These are phyloP conservation scores for Paralichthys olivaceus DNA, from an alignment of 2,113 vertebrate species.

Conservation along the genomic window DNA sequence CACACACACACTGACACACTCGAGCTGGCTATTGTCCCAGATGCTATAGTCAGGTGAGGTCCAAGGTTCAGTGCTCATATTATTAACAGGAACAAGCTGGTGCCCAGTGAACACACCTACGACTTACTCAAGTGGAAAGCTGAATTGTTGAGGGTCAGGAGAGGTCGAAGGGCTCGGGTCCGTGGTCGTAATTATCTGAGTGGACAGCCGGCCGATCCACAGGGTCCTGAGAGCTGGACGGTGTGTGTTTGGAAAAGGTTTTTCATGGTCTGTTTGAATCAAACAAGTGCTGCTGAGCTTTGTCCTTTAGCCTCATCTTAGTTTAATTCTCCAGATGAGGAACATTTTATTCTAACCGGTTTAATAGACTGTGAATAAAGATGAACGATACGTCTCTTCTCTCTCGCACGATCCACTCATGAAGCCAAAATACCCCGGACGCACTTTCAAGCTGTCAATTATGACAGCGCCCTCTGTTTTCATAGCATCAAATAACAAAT, in stretches of 20 bases:
- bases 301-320: neutral
- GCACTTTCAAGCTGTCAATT: too few relatives aligned
- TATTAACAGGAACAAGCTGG: constrained; percentile 90
- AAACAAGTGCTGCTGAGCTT: neutral
- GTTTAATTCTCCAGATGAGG: neutral
- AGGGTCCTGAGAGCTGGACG: constrained; percentile 7
- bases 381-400: too few relatives aligned
- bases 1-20: constrained; percentile 42
- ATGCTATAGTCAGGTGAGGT: constrained; percentile 88
- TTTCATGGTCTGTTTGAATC: neutral
- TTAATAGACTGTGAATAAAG: too few relatives aligned
- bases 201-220: constrained; percentile 38
- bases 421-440: too few relatives aligned
- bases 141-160: constrained; percentile 75
- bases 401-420: too few relatives aligned
- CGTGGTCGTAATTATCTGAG: constrained; percentile 52
- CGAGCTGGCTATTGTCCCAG: constrained; percentile 86
- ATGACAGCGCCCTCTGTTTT: too few relatives aligned
- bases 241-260: neutral
- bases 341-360: neutral
- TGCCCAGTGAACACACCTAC: constrained; percentile 84
- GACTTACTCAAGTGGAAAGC: constrained; percentile 82
- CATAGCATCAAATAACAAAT: too few relatives aligned
- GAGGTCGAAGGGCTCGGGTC: constrained; percentile 42
- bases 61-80: constrained; percentile 85